phyloP scores from a whole-genome alignment of 1,140 invertebrate genomes.

The Portunus trituberculatus region DNA sequence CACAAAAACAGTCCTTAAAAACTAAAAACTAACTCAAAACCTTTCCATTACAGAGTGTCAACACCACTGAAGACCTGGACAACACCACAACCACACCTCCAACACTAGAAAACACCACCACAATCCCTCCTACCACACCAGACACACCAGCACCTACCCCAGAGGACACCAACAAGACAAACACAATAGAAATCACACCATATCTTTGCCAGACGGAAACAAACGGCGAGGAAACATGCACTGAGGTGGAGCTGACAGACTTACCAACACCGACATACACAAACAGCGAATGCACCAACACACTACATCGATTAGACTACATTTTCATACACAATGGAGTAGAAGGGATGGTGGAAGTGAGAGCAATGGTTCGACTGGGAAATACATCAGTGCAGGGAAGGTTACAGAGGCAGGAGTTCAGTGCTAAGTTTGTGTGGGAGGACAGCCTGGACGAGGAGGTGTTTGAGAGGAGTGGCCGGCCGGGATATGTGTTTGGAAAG shows the following conservation, averaged over 20 bases:
- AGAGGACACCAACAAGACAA: not conserved
- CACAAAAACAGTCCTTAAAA: not conserved
- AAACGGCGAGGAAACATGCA: constrained; percentile 40
- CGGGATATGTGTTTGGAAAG: constrained; percentile 69
- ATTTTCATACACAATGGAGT: constrained; percentile 60
- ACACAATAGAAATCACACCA: not conserved
- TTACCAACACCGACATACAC: constrained; percentile 37
- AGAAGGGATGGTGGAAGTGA: constrained; percentile 49
- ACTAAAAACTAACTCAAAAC: no score
- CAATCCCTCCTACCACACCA: not conserved
- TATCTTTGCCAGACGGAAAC: no score
- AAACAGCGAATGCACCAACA: constrained; percentile 39
- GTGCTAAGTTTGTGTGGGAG: constrained; percentile 54
- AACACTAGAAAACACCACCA: not conserved
- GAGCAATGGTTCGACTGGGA: constrained; percentile 37
- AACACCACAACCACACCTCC: not conserved
- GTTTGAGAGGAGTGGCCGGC: constrained; percentile 69
- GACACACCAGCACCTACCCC: not conserved
- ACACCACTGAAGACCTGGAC: no score
- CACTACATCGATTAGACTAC: not conserved
- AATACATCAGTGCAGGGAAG: not conserved
- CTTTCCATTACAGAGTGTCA: no score
- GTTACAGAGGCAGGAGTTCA: constrained; percentile 51
- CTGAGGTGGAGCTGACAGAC: not conserved
- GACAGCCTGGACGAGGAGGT: not conserved